These are phyloP conservation scores for Erpobdella octoculata DNA, from an alignment of 2,888 invertebrate species.

Conservation along the genomic window DNA sequence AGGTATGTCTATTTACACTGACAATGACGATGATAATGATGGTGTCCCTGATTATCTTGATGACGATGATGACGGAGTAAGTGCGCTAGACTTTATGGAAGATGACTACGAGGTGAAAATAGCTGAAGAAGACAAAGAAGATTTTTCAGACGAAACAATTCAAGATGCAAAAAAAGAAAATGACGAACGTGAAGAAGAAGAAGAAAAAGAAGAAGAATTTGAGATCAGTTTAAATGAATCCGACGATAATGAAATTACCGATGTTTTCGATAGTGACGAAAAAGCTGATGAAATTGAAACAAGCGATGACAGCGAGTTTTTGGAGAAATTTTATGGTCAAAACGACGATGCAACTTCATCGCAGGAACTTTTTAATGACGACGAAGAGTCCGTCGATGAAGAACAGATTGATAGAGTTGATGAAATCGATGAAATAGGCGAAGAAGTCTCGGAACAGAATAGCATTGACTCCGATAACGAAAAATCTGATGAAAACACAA, in stretches of 20 bases:
- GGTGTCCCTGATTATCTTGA: slow-evolving; percentile 37
- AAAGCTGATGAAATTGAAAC: slow-evolving; percentile 32
- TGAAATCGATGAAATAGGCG: slow-evolving; percentile 39
- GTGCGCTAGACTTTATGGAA: slow-evolving; percentile 34
- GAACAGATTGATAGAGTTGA: slow-evolving; percentile 21
- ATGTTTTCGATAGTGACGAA: slow-evolving; percentile 31
- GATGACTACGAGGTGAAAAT: neutral
- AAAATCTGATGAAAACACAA: slow-evolving; percentile 8
- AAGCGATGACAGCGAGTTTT: slow-evolving; percentile 32
- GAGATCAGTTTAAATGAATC: neutral
- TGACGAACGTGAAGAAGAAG: slow-evolving; percentile 33
- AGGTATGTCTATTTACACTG: slow-evolving; percentile 28
- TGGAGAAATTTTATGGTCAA: slow-evolving; percentile 30
- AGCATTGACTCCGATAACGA: slow-evolving; percentile 29
- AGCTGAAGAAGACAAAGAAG: slow-evolving; percentile 36
- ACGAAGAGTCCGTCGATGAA: slow-evolving; percentile 34
- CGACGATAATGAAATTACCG: slow-evolving; percentile 28
- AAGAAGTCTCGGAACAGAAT: slow-evolving; percentile 37
- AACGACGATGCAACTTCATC: slow-evolving; percentile 13
- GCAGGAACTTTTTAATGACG: slow-evolving; percentile 26
- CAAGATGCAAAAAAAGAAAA: slow-evolving; percentile 41
- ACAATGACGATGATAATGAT: slow-evolving; percentile 34
- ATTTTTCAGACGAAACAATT: slow-evolving; percentile 31
- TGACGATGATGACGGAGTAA: slow-evolving; percentile 36
- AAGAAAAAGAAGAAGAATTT: slow-evolving; percentile 36